Base-by-base conservation (phyloP, 1,140 invertebrate species). In the Cydia pomonella region DNA sequence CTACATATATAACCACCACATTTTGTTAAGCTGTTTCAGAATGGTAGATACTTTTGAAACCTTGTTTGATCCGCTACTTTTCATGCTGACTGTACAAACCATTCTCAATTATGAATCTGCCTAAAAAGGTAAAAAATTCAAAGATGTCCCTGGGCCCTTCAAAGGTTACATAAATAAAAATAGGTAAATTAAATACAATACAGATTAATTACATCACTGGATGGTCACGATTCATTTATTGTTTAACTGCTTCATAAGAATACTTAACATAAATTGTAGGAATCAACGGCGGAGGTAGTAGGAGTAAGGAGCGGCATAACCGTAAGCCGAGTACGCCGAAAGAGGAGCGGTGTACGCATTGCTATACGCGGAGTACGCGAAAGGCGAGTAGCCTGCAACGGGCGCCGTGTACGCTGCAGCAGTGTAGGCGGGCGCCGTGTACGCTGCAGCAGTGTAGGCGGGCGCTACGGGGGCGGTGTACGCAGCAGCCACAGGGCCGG, bases 301-400 rank as follows among this genome's bases (percentile, higher is more conserved):
- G 23, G 83, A 75, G 75, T 87, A 88, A 1, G 84, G 85, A 2
- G 85, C 81, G 44, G 83, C 78, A 74, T 80, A 80, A 12, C 44
- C 33, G 29, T 77, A 77, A 3, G 76, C 72, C 4, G 83, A 76
- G 23, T 85, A 87, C 5, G 84, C 82, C 47, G 80, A 74, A 50
- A 82, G 12, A 4, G 85, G 86, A 12, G 89, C 81, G 53, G 87
- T 82, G 73, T 88, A 90, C 38, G 85, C 79, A 18, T 12, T 59
- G 71, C 77, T 82, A 69, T 86, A 75, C 12, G 77, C 81, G 38
- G 85, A 83, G 59, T 81, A 81, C 10, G 83, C 81, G 3, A 92
- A 79, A 47, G 92, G 91, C 64, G 89, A 88, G 79, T 93, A 93
- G 12, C 84, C 85, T 13, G 86, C 83, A 13, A 82, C 80, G 86